Percentiles rank a stretch among this genome's conserved stretches.
Evolutionary conservation across 2,797 vertebrate genomes (phyloP).

Genomic region (Cyclura pinguis): DNA sequence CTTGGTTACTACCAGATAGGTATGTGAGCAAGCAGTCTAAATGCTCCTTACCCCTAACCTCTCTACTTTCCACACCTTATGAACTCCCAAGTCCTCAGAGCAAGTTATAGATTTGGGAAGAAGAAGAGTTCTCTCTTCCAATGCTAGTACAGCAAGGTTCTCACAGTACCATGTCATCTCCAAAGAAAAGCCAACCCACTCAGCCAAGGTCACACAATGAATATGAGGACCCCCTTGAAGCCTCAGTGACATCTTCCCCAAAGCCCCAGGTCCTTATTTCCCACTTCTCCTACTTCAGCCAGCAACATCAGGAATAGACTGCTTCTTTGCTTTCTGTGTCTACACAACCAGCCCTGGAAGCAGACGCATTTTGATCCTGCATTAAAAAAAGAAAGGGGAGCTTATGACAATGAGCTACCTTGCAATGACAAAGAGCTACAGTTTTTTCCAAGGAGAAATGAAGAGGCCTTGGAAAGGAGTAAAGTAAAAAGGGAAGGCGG

Average conservation of each 20-base stretch:
- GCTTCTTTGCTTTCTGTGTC: not conserved
- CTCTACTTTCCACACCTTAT: too few relatives aligned
- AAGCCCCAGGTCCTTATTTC: not conserved
- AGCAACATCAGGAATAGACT: not conserved
- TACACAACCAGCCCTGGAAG: not conserved
- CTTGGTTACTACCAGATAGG: not conserved
- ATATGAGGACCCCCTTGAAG: not conserved
- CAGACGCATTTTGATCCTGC: not conserved
- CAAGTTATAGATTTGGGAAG: not conserved
- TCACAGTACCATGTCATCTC: not conserved
- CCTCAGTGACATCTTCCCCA: not conserved
- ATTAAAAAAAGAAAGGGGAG: not conserved
- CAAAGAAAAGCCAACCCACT: not conserved
- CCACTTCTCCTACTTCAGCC: too few relatives aligned
- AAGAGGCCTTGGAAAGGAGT: not conserved
- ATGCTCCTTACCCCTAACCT: not conserved
- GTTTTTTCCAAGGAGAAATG: not conserved
- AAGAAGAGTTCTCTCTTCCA: not conserved
- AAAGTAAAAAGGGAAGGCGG: not conserved
- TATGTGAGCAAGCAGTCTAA: not conserved
- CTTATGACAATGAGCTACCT: too few relatives aligned
- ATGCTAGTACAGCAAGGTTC: not conserved
- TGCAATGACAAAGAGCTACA: not conserved
- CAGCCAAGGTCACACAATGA: not conserved
- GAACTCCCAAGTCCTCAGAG: not conserved